Evolutionary conservation across 2,797 vertebrate species (phyloP).

Genomic region (Sebastes reedi): DNA sequence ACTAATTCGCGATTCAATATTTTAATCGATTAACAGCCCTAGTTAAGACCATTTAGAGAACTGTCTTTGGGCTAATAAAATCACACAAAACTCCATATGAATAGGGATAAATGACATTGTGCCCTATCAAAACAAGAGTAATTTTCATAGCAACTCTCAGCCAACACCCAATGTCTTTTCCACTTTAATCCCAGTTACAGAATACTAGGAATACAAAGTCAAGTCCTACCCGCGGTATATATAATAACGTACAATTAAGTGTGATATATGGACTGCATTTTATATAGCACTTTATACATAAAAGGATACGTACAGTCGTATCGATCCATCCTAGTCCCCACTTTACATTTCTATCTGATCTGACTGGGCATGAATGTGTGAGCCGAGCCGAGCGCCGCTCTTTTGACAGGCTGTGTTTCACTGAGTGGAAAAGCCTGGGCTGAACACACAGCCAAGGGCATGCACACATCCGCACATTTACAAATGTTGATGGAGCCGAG

Average conservation of each 20-base stretch:
- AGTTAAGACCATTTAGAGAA: neutral
- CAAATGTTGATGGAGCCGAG: slow-evolving; percentile 60
- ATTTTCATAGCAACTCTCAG: neutral
- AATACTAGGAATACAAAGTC: slow-evolving; percentile 4
- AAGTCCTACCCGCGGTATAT: neutral
- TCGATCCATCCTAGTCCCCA: neutral
- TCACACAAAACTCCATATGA: neutral
- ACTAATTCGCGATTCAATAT: too few species aligned
- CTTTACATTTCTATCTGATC: slow-evolving; percentile 38
- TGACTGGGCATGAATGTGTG: slow-evolving; percentile 21
- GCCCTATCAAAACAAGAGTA: neutral
- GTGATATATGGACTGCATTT: slow-evolving; percentile 29
- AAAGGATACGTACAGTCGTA: neutral
- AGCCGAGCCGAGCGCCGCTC: slow-evolving; percentile 25
- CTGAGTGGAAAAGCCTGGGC: slow-evolving; percentile 54
- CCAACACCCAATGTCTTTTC: slow-evolving; percentile 9
- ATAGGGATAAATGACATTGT: neutral
- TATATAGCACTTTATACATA: slow-evolving; percentile 24
- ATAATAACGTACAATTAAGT: slow-evolving; percentile 21
- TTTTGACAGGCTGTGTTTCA: slow-evolving; percentile 46
- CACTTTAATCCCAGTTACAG: slow-evolving; percentile 6
- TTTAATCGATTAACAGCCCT: too few species aligned
- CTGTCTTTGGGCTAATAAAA: neutral
- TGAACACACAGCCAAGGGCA: slow-evolving; percentile 23
- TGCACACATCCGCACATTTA: slow-evolving; percentile 30